Evolutionary conservation across 1,140 invertebrate species (phyloP), one percentile per base, ranked within the genome.

Genomic region (Drosophila murphyi): DNA sequence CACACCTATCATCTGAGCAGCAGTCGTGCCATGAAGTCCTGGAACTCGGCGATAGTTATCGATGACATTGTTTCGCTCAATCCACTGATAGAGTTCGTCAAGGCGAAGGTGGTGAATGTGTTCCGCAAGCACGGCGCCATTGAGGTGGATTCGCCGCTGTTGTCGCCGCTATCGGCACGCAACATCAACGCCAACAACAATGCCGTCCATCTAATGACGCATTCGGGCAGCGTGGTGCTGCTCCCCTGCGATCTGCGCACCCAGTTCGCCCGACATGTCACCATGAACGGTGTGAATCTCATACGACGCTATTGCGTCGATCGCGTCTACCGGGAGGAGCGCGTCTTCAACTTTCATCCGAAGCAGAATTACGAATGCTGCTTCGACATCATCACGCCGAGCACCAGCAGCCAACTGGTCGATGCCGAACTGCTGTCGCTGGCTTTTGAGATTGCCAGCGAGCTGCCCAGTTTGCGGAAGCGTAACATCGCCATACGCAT

Each of bases 371-470:
- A 96, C 67, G 97, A 98, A 93, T 98, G 97, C 93, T 96, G 97
- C 3, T 99, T 99, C 93, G 98, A 99, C 92, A 97, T 99, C 72
- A 96, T 99, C 7, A 96, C 96, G 20, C 95, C 96, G 2, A 95
- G 93, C 51, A 93, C 93, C 69, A 95, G 94, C 56, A 95, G 95
- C 74, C 93, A 96, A 5, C 94, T 98, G 90, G 94, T 96, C 10
- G 98, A 98, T 93, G 97, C 97, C 2, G 98, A 99, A 91, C 91
- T 98, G 0, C 93, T 98, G n/a, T 95, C 94, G 6, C 93, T 97
- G 31, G 94, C 96, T 0, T 95, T 95, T 93, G 96, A 98, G 93
- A 95, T 98, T 7, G 94, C 97, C 41, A 94, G 94, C 61, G 95
- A 96, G 83, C 94, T 98, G 76, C 95, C 96, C 0, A 93, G 93